A percentile compares a stretch with the other conserved stretches of the same genome.
Conservation (phyloP, 2,888 invertebrate genomes). For the Plemyria rubiginata region DNA sequence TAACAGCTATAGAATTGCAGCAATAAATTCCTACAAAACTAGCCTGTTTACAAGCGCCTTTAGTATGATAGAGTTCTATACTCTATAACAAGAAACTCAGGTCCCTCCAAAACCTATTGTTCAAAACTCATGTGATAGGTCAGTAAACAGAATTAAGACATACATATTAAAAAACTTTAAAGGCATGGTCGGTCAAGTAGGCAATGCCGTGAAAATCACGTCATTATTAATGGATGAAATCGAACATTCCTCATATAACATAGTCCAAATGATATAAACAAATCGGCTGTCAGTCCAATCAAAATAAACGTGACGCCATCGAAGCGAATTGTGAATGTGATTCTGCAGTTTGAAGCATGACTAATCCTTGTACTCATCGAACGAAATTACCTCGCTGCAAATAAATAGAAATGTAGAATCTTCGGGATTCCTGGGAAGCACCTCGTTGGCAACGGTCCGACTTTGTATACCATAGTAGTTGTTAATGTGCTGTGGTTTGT, state of each 20-base stretch:
- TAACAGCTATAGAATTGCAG: too few relatives aligned
- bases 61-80: not conserved
- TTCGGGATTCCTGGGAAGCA: conserved; percentile 38
- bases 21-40: too few relatives aligned
- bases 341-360: conserved; percentile 27
- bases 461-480: conserved; percentile 3
- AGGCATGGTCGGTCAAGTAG: not conserved
- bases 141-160: too few relatives aligned
- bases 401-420: conserved; percentile 29
- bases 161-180: too few relatives aligned
- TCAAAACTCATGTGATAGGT: too few relatives aligned
- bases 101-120: too few relatives aligned
- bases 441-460: conserved; percentile 34
- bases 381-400: conserved; percentile 31
- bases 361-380: conserved; percentile 22
- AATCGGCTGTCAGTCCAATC: conserved; percentile 18
- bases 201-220: conserved; percentile 4
- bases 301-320: conserved; percentile 35
- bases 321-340: conserved; percentile 25
- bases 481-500: conserved; percentile 9
- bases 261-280: conserved; percentile 14
- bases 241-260: conserved; percentile 14
- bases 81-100: not conserved
- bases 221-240: conserved; percentile 15
- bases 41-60: too few relatives aligned